Percentiles rank a stretch among this genome's conserved stretches.
These are phyloP conservation scores for Zophobas atratus DNA, from an alignment of 1,140 invertebrate species.

Conservation along the genomic window DNA sequence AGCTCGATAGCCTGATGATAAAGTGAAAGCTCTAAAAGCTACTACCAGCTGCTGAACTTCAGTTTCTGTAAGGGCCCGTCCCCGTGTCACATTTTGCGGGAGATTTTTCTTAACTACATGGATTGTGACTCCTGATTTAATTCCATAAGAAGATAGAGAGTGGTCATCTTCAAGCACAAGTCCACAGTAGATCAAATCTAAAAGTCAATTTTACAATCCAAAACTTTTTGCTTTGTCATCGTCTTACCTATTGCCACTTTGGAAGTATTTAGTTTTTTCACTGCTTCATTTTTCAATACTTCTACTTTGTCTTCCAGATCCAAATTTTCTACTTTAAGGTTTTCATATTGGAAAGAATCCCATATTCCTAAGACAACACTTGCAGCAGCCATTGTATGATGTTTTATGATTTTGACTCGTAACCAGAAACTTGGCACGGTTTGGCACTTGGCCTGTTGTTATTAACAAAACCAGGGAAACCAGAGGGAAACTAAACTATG, in stretches of 20 bases:
- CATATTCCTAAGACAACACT: constrained; percentile 36
- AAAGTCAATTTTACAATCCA: constrained; percentile 45
- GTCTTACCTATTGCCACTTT: constrained; percentile 70
- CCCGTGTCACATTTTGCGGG: constrained; percentile 56
- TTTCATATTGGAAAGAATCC: constrained; percentile 60
- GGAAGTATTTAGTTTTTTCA: constrained; percentile 67
- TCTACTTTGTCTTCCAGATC: constrained; percentile 70
- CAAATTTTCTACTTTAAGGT: constrained; percentile 69
- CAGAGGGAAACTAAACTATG: too few relatives aligned
- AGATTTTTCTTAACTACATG: constrained; percentile 71
- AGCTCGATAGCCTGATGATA: constrained; percentile 67
- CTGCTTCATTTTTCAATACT: constrained; percentile 68
- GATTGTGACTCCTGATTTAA: constrained; percentile 71
- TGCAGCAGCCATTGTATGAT: constrained; percentile 1
- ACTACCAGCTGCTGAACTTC: constrained; percentile 68
- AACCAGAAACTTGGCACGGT: too few relatives aligned
- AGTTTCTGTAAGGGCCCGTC: constrained; percentile 66
- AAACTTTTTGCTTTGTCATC: background rate
- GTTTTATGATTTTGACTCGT: background rate
- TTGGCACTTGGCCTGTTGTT: too few relatives aligned
- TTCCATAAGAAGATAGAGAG: constrained; percentile 68
- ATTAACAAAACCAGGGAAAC: background rate
- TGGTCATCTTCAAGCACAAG: constrained; percentile 71
- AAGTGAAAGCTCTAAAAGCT: constrained; percentile 69
- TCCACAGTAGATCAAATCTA: constrained; percentile 73